Evolutionary conservation across 2,888 invertebrate species (phyloP), one percentile per base, ranked within the genome.

Genomic region (Toxonevra muliebris): DNA sequence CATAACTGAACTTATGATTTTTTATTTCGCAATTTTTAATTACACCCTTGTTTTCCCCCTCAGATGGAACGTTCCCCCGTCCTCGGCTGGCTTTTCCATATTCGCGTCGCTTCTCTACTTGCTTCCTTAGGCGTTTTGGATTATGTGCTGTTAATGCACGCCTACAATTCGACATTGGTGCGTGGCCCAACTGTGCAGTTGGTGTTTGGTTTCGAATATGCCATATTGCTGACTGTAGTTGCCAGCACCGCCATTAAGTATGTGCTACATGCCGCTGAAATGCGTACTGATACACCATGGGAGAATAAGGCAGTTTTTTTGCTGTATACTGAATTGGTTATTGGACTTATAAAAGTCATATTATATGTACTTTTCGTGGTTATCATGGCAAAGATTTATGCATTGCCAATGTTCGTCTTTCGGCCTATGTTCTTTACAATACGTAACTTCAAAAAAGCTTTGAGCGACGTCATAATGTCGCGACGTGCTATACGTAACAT

Each of bases 351-450:
- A 60, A 92, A 92, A 86, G 92, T 91, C 43, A 91, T 97, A 53
- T 88, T 99, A 54, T 99, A 98, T 83, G 88, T 96, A 62, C 89
- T 94, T 48, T 99, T 99, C 84, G 95, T 98, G 71, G 90, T 93
- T 13, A 94, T 98, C 69, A 98, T 99, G 98, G 93, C 98, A 48
- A 91, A 94, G 82, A 94, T 98, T 69, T 98, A 98, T 86, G 98
- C 98, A 0, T 88, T 99, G 82, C 99, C 99, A 41, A 87, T 99
- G 78, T 99, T 99, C 87, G 97, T 98, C 48, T 95, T 99, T 86
- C 89, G 99, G 74, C 99, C 99, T 4, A 98, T 99, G 96, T 99
- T 99, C 87, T 93, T 98, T 82, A 96, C 98, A n/a, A 92, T 98
- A 88, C 91, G 94, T 85, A 94, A 96, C 80, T 97, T 99, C 87